These are phyloP conservation scores for Columba livia DNA, from an alignment of 2,113 vertebrate species.

Conservation along the genomic window DNA sequence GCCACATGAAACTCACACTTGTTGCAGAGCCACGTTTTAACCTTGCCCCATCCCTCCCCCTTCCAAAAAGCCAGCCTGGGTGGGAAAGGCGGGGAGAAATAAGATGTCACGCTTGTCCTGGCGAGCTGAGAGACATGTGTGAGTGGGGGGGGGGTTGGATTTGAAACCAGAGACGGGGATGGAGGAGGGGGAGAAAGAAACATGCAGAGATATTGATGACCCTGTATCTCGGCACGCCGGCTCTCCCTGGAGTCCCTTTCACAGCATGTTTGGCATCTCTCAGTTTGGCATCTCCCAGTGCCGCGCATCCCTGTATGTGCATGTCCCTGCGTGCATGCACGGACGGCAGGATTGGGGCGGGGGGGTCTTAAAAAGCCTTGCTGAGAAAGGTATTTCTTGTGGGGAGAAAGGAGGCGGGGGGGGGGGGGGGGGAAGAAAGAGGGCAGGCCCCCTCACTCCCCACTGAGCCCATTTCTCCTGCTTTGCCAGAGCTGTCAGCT, in stretches of 20 bases:
- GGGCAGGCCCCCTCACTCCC: slow-evolving; percentile 77
- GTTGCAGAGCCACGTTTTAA: neutral
- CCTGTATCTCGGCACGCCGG: neutral
- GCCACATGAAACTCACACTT: neutral
- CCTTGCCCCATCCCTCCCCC: neutral
- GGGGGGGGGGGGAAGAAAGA: slow-evolving; percentile 40
- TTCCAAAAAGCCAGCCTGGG: neutral
- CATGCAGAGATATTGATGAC: neutral
- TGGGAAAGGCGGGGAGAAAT: slow-evolving; percentile 28
- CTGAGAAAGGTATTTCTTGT: slow-evolving; percentile 83
- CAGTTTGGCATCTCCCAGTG: slow-evolving; percentile 39
- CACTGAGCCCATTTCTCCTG: slow-evolving; percentile 85
- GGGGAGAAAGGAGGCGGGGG: slow-evolving; percentile 43
- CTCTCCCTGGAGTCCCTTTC: neutral
- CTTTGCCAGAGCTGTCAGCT: slow-evolving; percentile 82
- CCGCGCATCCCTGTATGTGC: neutral
- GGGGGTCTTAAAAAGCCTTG: slow-evolving; percentile 63
- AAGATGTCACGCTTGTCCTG: neutral
- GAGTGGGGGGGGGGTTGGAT: neutral
- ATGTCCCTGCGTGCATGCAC: neutral
- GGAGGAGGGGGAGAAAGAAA: neutral
- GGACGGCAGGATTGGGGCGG: neutral
- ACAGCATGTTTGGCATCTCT: slow-evolving; percentile 45
- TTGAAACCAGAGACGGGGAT: slow-evolving; percentile 23
- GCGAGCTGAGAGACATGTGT: neutral